These are phyloP conservation scores for Elmis aenea DNA, from an alignment of 2,888 invertebrate genomes.

Conservation along the genomic window DNA sequence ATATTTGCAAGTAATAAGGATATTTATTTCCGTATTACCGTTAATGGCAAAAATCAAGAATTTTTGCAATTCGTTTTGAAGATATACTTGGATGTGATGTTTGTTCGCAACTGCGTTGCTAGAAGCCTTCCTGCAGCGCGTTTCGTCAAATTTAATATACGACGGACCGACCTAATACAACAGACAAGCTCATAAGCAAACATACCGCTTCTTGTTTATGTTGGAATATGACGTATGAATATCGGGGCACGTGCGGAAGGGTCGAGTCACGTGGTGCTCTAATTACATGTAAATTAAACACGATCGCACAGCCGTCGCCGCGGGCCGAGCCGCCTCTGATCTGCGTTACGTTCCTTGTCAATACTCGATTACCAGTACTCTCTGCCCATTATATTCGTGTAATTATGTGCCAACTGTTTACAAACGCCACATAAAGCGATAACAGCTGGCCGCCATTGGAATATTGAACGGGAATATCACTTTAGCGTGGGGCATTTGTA, in stretches of 20 bases:
- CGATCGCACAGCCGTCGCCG: constrained; percentile 14
- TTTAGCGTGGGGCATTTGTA: no score
- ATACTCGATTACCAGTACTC: constrained; percentile 19
- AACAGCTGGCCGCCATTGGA: no score
- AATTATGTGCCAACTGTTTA: constrained; percentile 22
- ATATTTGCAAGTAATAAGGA: no score
- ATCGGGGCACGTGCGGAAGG: constrained; percentile 12
- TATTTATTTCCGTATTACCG: no score
- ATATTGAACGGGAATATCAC: no score
- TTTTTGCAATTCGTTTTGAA: no score
- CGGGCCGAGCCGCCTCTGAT: constrained; percentile 11
- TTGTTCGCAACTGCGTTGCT: no score
- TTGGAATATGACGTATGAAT: constrained; percentile 11
- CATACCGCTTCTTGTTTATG: constrained; percentile 4
- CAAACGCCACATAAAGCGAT: constrained; percentile 7
- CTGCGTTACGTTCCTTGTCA: constrained; percentile 16
- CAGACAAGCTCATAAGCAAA: neutral
- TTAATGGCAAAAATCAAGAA: no score
- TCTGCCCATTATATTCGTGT: constrained; percentile 14
- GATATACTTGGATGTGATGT: no score
- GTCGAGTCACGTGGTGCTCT: constrained; percentile 14
- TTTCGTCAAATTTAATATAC: no score
- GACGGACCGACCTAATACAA: no score
- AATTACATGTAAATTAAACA: constrained; percentile 22
- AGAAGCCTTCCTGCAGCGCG: no score